These are phyloP conservation scores for Ictalurus furcatus DNA, from an alignment of 2,113 vertebrate genomes.

Conservation along the genomic window DNA sequence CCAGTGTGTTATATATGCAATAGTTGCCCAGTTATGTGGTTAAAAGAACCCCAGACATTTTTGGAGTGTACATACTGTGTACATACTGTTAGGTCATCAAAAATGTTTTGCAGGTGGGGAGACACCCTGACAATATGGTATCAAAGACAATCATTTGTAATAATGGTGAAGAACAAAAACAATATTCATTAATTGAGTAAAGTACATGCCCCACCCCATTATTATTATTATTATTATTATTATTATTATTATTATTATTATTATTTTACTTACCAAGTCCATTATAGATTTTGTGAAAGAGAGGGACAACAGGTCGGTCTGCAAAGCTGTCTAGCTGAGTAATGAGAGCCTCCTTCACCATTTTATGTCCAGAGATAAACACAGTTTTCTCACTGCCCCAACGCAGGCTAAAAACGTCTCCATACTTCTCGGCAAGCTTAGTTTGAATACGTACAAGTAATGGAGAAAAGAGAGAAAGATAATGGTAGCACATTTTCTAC, in stretches of 20 bases:
- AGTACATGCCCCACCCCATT: slow-evolving; percentile 58
- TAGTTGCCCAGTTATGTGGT: background rate
- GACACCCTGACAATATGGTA: too few relatives aligned
- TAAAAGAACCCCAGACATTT: background rate
- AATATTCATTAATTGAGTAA: background rate
- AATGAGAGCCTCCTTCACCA: slow-evolving; percentile 80
- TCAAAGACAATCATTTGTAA: too few relatives aligned
- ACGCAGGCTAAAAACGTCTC: slow-evolving; percentile 67
- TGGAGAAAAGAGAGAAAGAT: background rate
- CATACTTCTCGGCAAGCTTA: slow-evolving; percentile 73
- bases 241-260: background rate
- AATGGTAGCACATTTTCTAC: background rate
- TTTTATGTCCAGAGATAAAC: slow-evolving; percentile 68
- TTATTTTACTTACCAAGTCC: slow-evolving; percentile 65
- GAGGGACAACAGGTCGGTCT: slow-evolving; percentile 63
- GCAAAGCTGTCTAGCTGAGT: slow-evolving; percentile 73
- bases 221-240: background rate
- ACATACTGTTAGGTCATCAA: too few relatives aligned
- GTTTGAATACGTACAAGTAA: background rate
- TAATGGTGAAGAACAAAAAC: too few relatives aligned
- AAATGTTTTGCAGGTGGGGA: too few relatives aligned
- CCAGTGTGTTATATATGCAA: too few relatives aligned
- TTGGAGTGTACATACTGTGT: background rate
- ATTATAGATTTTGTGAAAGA: slow-evolving; percentile 63
- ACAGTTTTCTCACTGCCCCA: slow-evolving; percentile 59